Evolutionary conservation across 2,888 invertebrate genomes (phyloP).

Genomic region (Agrenia bidenticulata): DNA sequence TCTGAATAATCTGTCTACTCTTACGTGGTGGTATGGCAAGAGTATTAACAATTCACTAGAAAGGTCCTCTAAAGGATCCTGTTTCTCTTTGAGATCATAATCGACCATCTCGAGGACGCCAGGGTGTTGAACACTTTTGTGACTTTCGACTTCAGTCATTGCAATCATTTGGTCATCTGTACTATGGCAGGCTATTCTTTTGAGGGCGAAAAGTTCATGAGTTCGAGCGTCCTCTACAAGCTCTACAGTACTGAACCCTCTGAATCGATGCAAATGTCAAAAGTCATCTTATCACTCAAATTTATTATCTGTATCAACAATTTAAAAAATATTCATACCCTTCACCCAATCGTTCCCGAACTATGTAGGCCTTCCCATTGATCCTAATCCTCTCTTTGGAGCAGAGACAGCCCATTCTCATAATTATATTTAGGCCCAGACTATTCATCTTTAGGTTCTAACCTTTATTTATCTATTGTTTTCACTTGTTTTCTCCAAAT

Average conservation of each 20-base stretch:
- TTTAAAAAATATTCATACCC: slow-evolving; percentile 56
- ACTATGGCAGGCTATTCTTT: slow-evolving; percentile 75
- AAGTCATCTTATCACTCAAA: slow-evolving; percentile 4
- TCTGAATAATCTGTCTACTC: no score
- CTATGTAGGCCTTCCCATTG: slow-evolving; percentile 69
- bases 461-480: no score
- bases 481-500: no score
- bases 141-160: slow-evolving; percentile 71
- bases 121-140: slow-evolving; percentile 68
- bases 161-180: slow-evolving; percentile 67
- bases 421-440: slow-evolving; percentile 68
- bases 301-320: slow-evolving; percentile 6
- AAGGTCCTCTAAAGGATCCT: slow-evolving; percentile 67
- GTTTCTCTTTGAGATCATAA: slow-evolving; percentile 63
- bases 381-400: slow-evolving; percentile 70
- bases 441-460: slow-evolving; percentile 68
- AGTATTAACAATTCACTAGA: slow-evolving; percentile 73
- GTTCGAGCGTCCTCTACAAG: slow-evolving; percentile 69
- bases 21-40: slow-evolving; percentile 71
- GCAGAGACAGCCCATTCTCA: slow-evolving; percentile 75
- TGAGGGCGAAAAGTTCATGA: slow-evolving; percentile 71
- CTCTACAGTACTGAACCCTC: slow-evolving; percentile 79
- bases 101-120: slow-evolving; percentile 74
- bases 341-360: slow-evolving; percentile 61
- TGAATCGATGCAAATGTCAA: slow-evolving; percentile 55